phyloP scores from a whole-genome alignment of 2,888 invertebrate species.

The Xestia sexstrigata region DNA sequence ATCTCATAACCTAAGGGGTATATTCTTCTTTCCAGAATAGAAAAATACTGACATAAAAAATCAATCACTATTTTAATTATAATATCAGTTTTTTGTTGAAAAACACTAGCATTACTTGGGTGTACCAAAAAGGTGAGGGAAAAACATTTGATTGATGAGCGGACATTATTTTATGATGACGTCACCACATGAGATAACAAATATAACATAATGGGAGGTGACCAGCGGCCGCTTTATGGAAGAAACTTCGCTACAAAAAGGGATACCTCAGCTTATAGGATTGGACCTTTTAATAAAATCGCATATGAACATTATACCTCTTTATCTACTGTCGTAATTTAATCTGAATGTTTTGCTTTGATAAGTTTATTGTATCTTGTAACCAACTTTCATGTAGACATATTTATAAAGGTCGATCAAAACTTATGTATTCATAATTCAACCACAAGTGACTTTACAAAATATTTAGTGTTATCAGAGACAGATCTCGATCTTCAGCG shows the following conservation, averaged over 20 bases:
- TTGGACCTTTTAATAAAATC: conserved; percentile 51
- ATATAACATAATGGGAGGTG: conserved; percentile 59
- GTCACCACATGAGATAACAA: conserved; percentile 63
- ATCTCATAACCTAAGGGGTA: neutral
- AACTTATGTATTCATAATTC: neutral
- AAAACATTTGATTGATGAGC: conserved; percentile 69
- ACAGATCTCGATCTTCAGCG: neutral
- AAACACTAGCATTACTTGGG: conserved; percentile 31
- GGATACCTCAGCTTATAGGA: conserved; percentile 54
- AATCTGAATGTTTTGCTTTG: conserved; percentile 14
- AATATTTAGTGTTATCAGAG: neutral
- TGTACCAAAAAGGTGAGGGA: conserved; percentile 52
- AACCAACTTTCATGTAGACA: neutral
- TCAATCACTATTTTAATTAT: neutral
- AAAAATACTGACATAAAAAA: conserved; percentile 17
- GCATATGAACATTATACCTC: conserved; percentile 19
- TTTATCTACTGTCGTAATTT: conserved; percentile 45
- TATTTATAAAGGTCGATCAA: neutral
- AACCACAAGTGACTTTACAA: neutral
- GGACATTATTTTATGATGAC: conserved; percentile 63
- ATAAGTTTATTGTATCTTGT: conserved; percentile 17
- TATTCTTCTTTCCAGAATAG: neutral
- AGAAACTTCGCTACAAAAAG: conserved; percentile 53
- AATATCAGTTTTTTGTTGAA: conserved; percentile 28
- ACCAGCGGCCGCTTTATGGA: conserved; percentile 58